A percentile compares a stretch with the other conserved stretches of the same genome.
phyloP scores from a whole-genome alignment of 2,797 vertebrate species.

The Fistularia commersonii region DNA sequence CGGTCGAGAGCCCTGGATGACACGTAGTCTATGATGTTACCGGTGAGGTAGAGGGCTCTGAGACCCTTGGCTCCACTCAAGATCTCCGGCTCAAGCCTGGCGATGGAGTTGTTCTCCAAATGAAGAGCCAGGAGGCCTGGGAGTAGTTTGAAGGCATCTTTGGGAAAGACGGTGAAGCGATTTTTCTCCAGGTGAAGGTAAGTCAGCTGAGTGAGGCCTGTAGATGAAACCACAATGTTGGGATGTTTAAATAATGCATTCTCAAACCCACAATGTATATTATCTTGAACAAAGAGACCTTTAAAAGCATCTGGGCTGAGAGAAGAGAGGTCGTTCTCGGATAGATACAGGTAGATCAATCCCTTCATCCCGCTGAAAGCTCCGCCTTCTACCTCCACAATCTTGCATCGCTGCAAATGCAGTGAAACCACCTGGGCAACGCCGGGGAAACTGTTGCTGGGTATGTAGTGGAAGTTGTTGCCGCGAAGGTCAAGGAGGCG shows the following conservation, averaged over 20 bases:
- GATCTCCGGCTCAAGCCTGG: constrained; percentile 65
- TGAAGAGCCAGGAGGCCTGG: constrained; percentile 86
- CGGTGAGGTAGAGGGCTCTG: constrained; percentile 81
- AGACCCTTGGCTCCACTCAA: constrained; percentile 70
- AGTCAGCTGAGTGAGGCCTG: constrained; percentile 79
- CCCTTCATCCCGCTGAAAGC: constrained; percentile 83
- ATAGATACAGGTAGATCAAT: constrained; percentile 92
- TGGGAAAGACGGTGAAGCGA: constrained; percentile 77
- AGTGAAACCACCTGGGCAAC: constrained; percentile 82
- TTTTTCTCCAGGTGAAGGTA: constrained; percentile 92
- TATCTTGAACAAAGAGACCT: constrained; percentile 47
- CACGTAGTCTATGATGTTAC: constrained; percentile 75
- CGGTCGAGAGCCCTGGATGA: constrained; percentile 71
- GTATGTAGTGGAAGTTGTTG: constrained; percentile 81
- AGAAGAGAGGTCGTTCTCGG: constrained; percentile 79
- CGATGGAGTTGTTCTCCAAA: constrained; percentile 82
- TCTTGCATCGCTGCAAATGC: constrained; percentile 87
- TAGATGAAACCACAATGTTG: constrained; percentile 2
- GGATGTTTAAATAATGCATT: too few species aligned
- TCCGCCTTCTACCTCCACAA: constrained; percentile 71
- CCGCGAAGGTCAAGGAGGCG: constrained; percentile 83
- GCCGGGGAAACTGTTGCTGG: constrained; percentile 76
- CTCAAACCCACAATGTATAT: too few species aligned
- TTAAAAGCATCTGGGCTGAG: constrained; percentile 77
- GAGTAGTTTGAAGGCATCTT: constrained; percentile 74